These are phyloP conservation scores for Psammodynastes pulverulentus DNA, from an alignment of 2,113 vertebrate species.

Conservation along the genomic window DNA sequence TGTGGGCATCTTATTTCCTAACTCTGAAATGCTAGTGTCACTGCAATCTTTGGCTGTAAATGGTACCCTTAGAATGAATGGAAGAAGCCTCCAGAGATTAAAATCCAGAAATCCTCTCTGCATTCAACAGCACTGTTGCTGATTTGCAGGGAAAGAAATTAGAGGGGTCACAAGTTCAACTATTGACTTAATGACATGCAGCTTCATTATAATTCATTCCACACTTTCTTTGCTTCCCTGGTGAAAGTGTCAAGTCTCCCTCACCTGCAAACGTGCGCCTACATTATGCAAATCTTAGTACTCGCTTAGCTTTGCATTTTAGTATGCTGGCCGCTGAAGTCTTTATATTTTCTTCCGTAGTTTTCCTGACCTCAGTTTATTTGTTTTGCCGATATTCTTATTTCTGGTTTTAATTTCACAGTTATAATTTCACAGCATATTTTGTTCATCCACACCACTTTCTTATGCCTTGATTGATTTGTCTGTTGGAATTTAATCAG, in stretches of 20 bases:
- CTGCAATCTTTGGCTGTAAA: neutral
- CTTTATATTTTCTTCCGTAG: neutral
- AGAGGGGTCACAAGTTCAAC: neutral
- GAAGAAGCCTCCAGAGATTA: neutral
- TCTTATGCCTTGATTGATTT: neutral
- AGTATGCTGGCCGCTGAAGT: neutral
- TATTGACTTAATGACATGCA: conserved; percentile 49
- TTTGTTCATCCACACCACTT: neutral
- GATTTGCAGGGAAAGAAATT: neutral
- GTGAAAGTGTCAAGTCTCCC: conserved; percentile 8
- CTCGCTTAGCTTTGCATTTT: neutral
- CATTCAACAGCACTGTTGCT: neutral
- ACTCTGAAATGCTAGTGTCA: neutral
- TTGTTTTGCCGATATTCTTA: neutral
- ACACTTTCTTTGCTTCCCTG: conserved; percentile 47
- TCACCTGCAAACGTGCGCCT: neutral
- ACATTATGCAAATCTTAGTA: neutral
- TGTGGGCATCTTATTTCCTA: too few species aligned
- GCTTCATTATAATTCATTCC: conserved; percentile 73
- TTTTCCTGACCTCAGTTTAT: neutral
- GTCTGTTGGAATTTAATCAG: neutral
- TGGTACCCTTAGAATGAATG: neutral
- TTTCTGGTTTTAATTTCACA: neutral
- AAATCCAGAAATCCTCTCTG: neutral
- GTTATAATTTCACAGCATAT: neutral